A percentile compares a stretch with the other conserved stretches of the same genome.
Conservation (phyloP, 2,888 invertebrate genomes). For the Tipula helvola region DNA sequence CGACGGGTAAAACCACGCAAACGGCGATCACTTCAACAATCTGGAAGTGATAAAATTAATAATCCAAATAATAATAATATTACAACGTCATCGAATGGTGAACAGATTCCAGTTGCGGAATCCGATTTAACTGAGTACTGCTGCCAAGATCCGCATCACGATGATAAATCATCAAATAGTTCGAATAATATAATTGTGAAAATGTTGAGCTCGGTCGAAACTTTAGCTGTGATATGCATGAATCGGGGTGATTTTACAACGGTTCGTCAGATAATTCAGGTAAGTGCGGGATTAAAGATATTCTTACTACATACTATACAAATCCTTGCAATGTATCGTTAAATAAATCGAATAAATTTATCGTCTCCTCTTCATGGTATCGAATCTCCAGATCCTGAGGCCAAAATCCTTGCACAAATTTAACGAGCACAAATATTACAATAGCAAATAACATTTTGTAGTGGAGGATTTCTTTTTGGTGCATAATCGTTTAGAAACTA, state of each 20-base stretch:
- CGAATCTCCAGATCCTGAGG: slow-evolving; percentile 30
- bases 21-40: slow-evolving; percentile 12
- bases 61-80: not conserved
- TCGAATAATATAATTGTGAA: slow-evolving; percentile 27
- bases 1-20: slow-evolving; percentile 19
- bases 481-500: not conserved
- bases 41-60: not conserved
- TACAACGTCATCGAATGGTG: not conserved
- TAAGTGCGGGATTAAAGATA: slow-evolving; percentile 30
- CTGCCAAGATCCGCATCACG: not conserved
- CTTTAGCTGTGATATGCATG: slow-evolving; percentile 62
- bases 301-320: not conserved
- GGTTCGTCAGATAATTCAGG: slow-evolving; percentile 70
- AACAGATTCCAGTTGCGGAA: not conserved
- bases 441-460: not conserved
- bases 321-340: not conserved
- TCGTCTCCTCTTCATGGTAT: slow-evolving; percentile 29
- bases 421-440: not conserved
- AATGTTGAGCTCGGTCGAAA: slow-evolving; percentile 64
- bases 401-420: slow-evolving; percentile 22
- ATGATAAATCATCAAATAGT: not conserved
- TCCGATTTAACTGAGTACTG: not conserved
- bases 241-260: slow-evolving; percentile 58
- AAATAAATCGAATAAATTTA: slow-evolving; percentile 27
- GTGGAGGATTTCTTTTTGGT: not conserved